Evolutionary conservation across 2,888 invertebrate genomes (phyloP).

Genomic region (Tiphia femorata): DNA sequence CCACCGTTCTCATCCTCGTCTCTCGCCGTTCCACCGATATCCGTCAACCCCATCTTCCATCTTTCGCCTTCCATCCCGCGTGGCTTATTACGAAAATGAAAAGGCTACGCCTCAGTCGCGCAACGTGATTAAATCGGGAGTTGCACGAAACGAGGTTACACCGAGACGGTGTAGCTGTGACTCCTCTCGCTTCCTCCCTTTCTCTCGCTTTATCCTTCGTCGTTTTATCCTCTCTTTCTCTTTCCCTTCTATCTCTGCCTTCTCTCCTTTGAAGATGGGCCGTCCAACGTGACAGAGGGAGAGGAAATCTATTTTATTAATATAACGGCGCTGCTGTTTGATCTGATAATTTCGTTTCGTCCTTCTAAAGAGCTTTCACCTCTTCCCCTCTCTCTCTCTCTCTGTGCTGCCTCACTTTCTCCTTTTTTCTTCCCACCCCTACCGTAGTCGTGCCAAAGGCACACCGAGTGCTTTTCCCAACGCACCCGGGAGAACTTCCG

Average conservation of each 20-base stretch:
- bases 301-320: conserved; percentile 61
- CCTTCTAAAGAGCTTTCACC: conserved; percentile 38
- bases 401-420: too few relatives aligned
- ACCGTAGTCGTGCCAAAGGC: conserved; percentile 22
- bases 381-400: too few relatives aligned
- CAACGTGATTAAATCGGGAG: conserved; percentile 58
- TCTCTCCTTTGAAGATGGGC: conserved; percentile 1
- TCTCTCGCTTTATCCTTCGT: neutral
- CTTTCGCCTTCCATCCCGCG: neutral
- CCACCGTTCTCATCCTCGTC: too few relatives aligned
- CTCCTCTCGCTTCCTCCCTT: neutral
- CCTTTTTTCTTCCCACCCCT: neutral
- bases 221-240: neutral
- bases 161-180: conserved; percentile 19
- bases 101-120: conserved; percentile 52
- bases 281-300: conserved; percentile 23
- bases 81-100: conserved; percentile 53
- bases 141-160: conserved; percentile 58
- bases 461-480: conserved; percentile 10
- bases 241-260: neutral
- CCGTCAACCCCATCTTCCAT: too few relatives aligned
- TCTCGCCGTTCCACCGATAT: too few relatives aligned
- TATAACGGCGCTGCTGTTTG: conserved; percentile 59
- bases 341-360: conserved; percentile 59
- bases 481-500: neutral